Percentiles rank a stretch among this genome's conserved stretches.
phyloP scores from a whole-genome alignment of 2,888 invertebrate species.

The Lysandra coridon region DNA sequence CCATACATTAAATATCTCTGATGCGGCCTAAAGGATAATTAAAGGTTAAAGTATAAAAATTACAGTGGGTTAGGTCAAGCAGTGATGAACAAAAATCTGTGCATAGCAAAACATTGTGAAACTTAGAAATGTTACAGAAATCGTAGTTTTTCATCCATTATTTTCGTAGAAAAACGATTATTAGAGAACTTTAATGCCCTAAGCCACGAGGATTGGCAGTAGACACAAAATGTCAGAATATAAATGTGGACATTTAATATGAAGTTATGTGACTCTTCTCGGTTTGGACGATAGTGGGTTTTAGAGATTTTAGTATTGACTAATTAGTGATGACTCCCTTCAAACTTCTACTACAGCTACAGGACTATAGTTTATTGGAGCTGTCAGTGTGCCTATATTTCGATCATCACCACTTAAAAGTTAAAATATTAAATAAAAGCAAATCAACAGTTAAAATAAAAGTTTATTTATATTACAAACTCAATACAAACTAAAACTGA shows the following conservation, averaged over 20 bases:
- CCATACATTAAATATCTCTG: too few relatives aligned
- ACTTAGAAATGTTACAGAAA: not conserved
- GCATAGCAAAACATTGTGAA: not conserved
- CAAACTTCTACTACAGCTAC: too few relatives aligned
- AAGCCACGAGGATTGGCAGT: too few relatives aligned
- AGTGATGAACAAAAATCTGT: too few relatives aligned
- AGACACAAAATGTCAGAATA: too few relatives aligned
- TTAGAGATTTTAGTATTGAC: not conserved
- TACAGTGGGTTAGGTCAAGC: too few relatives aligned
- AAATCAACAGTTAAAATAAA: slow-evolving; percentile 21
- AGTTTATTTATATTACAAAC: slow-evolving; percentile 26
- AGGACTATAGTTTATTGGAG: not conserved
- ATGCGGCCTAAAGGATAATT: too few relatives aligned
- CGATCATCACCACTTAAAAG: not conserved
- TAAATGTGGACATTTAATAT: too few relatives aligned
- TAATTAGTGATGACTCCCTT: not conserved
- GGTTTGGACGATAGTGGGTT: too few relatives aligned
- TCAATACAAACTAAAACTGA: not conserved
- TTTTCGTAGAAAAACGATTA: not conserved
- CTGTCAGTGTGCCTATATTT: not conserved
- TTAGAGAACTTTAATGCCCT: not conserved
- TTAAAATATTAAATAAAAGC: slow-evolving; percentile 31
- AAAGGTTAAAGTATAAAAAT: too few relatives aligned
- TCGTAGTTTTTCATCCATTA: too few relatives aligned
- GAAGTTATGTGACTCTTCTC: too few relatives aligned